Evolutionary conservation across 1,140 invertebrate genomes (phyloP).

Genomic region (Gryon sp.): DNA sequence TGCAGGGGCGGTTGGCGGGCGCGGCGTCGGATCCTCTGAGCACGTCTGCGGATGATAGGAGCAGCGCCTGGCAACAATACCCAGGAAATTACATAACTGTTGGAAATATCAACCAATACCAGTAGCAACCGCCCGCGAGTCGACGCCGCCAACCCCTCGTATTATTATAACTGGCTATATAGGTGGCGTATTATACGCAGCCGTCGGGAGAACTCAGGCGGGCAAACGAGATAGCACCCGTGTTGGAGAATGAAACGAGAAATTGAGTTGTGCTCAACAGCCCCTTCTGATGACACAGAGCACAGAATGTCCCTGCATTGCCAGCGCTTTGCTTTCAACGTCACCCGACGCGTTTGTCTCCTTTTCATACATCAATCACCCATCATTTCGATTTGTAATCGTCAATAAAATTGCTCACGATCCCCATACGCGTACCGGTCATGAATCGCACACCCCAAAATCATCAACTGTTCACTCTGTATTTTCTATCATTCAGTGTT

Average conservation of each 20-base stretch:
- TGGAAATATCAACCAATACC: conserved; percentile 80
- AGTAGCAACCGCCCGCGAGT: conserved; percentile 59
- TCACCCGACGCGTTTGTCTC: conserved; percentile 41
- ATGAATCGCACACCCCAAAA: background rate
- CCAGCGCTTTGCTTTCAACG: conserved; percentile 56
- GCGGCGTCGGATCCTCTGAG: conserved; percentile 65
- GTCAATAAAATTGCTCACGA: conserved; percentile 33
- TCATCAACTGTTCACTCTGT: background rate
- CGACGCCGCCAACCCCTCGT: conserved; percentile 67
- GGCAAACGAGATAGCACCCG: conserved; percentile 77
- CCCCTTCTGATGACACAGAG: conserved; percentile 36
- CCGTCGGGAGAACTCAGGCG: conserved; percentile 77
- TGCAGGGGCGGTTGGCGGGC: conserved; percentile 32
- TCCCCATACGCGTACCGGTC: background rate
- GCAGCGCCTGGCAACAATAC: conserved; percentile 76
- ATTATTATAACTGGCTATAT: conserved; percentile 78
- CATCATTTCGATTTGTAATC: conserved; percentile 37
- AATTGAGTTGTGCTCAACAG: conserved; percentile 77
- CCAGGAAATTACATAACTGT: conserved; percentile 81
- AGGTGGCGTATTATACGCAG: conserved; percentile 78
- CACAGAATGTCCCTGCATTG: conserved; percentile 59
- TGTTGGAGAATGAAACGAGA: conserved; percentile 79
- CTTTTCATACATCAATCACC: conserved; percentile 59
- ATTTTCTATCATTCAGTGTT: too few relatives aligned
- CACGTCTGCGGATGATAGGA: conserved; percentile 77